phyloP scores from a whole-genome alignment of 35 echinoderm and acorn worm genomes.

The Ophiothrix spiculata region DNA sequence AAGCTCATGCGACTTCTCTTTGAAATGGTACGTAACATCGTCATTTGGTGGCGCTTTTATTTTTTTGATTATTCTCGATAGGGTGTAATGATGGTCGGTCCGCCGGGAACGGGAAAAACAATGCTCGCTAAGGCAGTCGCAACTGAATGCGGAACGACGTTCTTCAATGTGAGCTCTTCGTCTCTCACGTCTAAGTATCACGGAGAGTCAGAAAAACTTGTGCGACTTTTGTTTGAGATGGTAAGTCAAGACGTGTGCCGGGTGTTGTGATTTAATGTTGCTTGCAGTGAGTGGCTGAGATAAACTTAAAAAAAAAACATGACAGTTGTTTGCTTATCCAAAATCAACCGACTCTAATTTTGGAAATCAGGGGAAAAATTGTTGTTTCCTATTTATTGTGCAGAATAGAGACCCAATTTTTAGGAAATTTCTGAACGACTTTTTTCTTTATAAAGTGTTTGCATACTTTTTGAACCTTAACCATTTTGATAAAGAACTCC shows the following conservation, averaged over 20 bases:
- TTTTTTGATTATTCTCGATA: conserved; percentile 20
- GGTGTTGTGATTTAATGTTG: neutral
- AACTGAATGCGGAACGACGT: conserved; percentile 77
- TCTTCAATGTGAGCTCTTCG: conserved; percentile 83
- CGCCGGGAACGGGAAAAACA: conserved; percentile 82
- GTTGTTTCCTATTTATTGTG: no score
- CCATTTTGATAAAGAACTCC: no score
- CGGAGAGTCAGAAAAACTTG: conserved; percentile 82
- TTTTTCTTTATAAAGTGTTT: no score
- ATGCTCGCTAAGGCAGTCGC: conserved; percentile 80
- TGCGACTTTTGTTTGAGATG: conserved; percentile 89
- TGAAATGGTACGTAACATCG: conserved; percentile 81
- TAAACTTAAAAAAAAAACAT: no score
- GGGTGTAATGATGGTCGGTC: conserved; percentile 76
- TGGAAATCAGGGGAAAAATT: no score
- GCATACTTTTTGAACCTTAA: no score
- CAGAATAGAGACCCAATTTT: no score
- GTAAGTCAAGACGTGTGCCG: conserved; percentile 36
- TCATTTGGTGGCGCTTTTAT: conserved; percentile 22
- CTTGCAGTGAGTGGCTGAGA: no score
- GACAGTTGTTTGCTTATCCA: neutral
- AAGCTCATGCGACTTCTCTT: conserved; percentile 82
- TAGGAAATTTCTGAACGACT: no score
- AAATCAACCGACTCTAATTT: no score
- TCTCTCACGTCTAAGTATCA: conserved; percentile 74